A percentile compares a stretch with the other conserved stretches of the same genome.
These are phyloP conservation scores for Spinus olivaceus DNA, from an alignment of 2,797 vertebrate genomes.

Conservation along the genomic window DNA sequence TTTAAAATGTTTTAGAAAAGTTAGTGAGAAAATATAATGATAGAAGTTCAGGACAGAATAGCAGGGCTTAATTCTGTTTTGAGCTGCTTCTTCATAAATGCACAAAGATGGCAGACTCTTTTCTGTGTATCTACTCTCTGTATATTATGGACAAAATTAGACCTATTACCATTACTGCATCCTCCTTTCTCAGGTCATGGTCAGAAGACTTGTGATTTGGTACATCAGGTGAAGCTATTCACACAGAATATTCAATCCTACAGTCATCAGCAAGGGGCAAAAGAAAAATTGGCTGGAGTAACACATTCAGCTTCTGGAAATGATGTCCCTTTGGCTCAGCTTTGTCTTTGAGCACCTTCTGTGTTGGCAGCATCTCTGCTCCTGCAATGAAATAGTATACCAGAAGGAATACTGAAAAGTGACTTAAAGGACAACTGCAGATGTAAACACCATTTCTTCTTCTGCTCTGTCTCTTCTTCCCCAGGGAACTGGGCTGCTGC, in stretches of 20 bases:
- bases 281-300: neutral
- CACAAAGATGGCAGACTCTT: neutral
- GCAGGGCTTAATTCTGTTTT: neutral
- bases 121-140: neutral
- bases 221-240: neutral
- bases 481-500: neutral
- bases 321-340: neutral
- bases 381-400: neutral
- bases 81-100: neutral
- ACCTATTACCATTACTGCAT: neutral
- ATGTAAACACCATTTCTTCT: neutral
- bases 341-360: neutral
- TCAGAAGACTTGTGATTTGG: neutral
- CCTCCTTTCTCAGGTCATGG: neutral
- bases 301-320: neutral
- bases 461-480: neutral
- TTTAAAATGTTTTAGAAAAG: neutral
- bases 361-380: neutral
- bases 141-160: neutral
- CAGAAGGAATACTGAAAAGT: neutral
- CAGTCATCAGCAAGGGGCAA: neutral
- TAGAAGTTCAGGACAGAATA: neutral
- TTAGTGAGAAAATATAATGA: neutral
- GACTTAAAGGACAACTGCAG: neutral
- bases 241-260: neutral